Base-by-base conservation (phyloP, 2,797 vertebrate species). In the Erpetoichthys calabaricus region DNA sequence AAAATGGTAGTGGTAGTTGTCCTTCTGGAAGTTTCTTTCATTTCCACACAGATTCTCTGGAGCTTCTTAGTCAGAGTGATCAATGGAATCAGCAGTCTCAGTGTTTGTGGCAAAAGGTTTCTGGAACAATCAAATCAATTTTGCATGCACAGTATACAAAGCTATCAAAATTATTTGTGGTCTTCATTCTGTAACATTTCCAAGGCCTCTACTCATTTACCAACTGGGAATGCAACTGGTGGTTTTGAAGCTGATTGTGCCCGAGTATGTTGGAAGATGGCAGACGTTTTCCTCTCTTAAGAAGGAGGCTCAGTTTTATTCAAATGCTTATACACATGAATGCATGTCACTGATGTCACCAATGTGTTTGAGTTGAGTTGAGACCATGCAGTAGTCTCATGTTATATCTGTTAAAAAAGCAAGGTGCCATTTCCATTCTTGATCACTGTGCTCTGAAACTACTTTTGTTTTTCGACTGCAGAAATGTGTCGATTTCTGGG, bases 351-450 rank as follows among this genome's bases (percentile, higher is more conserved):
- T 25, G 25, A 25, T 25, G 25, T 25, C 66, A n/a, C 57, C 59
- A 7, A 70, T 68, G 6, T 67, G 61, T 62, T 72, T 72, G 70
- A 62, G 70, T 67, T 44, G 70, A 56, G 56, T 65, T 68, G 9
- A 73, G 61, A 60, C 60, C 2, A 59, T 67, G 68, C 3, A 70
- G 5, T 10, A 65, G 60, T 25, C 25, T 60, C 69, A 61, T 60
- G 68, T 68, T 61, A 66, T 56, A 3, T 70, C 63, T 57, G 67
- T 60, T 62, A 69, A 63, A 67, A 65, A 65, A 5, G 25, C 59
- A 25, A 71, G 69, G 61, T 70, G n/a, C 67, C 63, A 68, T 67
- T 73, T 72, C 70, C 68, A 70, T 67, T 62, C 70, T 63, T 65
- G 54, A 61, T 69, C 65, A n/a, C 62, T 68, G 46, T 73, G 64